Evolutionary conservation across 2,888 invertebrate species (phyloP), one percentile per base, ranked within the genome.

Genomic region (Caenorhabditis sp.): DNA sequence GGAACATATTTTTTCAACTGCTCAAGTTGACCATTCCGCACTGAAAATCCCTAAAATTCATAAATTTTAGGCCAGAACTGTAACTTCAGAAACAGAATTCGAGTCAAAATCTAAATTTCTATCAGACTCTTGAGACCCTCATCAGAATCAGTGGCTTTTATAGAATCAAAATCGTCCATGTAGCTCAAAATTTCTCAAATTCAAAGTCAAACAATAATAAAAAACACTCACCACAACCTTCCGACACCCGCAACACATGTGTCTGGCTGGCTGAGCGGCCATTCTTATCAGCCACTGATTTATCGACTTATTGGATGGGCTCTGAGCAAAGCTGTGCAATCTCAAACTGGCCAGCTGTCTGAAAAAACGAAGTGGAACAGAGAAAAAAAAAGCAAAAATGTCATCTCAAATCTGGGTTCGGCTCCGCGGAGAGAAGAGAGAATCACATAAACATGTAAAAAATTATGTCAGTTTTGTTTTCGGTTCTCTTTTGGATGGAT

Each of bases 181-280:
- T 3, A 10, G 12, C 7, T 44, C 44, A 14, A 44, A 44, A 3
- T 44, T 38, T 35, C 22, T 22, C 19, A 22, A n/a, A 5, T 59
- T 38, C 35, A 7, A 6, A n/a, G 28, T 19, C 22, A 7, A 35
- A n/a, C n/a, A 35, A 12, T 7, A 6, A 19, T 54, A 41, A 26
- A n/a, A n/a, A n/a, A n/a, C n/a, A 51, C 76, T 77, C 35, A 77
- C 76, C 68, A 77, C 76, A 35, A 77, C 76, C 54, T 77, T 77
- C 69, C 76, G 59, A 54, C 76, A 77, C 26, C 76, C 76, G 44
- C 69, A 77, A 38, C 76, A 77, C 76, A 77, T 77, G 69, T 77
- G 68, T 26, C 51, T 49, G 1, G 69, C 49, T 0, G 59, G 49
- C 19, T 28, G 68, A n/a, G 68, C 54, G n/a, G 75, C 51, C 64